Conservation (phyloP, 2,888 invertebrate species). For the Agonopterix alstromeriana region DNA sequence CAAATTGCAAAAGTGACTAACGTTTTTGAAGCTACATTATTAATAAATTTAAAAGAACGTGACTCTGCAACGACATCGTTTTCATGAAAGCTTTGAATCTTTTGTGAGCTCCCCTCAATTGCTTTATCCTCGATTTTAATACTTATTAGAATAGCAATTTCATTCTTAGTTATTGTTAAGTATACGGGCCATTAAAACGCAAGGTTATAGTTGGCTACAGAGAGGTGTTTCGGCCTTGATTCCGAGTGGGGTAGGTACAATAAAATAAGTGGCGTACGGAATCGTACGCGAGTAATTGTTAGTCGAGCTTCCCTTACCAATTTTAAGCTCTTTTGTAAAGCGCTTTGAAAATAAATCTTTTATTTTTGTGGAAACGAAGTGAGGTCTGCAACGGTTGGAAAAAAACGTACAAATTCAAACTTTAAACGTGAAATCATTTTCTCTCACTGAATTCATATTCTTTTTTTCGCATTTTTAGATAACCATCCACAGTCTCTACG, state of each 20-base stretch:
- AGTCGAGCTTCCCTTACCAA: conserved; percentile 3
- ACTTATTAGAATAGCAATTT: neutral
- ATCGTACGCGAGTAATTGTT: conserved; percentile 4
- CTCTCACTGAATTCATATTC: no score
- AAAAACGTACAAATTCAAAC: no score
- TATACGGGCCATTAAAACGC: neutral
- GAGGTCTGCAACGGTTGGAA: no score
- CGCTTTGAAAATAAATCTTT: neutral
- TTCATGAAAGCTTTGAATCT: conserved; percentile 1
- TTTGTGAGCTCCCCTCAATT: neutral
- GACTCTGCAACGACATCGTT: conserved; percentile 1
- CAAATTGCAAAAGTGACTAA: no score
- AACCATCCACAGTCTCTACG: no score
- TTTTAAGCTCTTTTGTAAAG: conserved; percentile 4
- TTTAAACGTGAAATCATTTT: no score
- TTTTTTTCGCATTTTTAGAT: no score
- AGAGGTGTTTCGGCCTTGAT: neutral
- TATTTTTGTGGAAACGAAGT: neutral
- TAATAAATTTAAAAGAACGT: conserved; percentile 1
- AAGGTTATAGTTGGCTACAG: neutral
- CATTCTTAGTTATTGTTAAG: neutral
- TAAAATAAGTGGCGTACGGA: conserved; percentile 1
- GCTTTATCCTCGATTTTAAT: neutral
- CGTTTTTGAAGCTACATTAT: neutral
- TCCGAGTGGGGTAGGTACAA: neutral